phyloP scores from a whole-genome alignment of 2,888 invertebrate species.

The Acronicta alni region DNA sequence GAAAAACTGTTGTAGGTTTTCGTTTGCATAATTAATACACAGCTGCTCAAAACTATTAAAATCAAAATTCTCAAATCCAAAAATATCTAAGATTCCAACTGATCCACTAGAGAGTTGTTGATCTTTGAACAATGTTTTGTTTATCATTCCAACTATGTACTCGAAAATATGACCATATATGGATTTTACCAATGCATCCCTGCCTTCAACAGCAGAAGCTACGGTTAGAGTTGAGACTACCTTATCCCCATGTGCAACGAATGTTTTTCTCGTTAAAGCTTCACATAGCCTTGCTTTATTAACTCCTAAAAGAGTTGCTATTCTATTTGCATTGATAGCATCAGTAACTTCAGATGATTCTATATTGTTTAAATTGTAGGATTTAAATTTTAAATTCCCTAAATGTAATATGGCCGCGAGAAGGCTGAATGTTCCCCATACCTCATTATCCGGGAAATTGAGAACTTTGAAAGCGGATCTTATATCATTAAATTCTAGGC shows the following conservation, averaged over 20 bases:
- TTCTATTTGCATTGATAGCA: constrained; percentile 90
- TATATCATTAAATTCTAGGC: constrained; percentile 95
- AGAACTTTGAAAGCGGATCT: constrained; percentile 97
- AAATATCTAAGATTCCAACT: constrained; percentile 98
- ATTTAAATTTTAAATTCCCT: constrained; percentile 96
- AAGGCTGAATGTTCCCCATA: constrained; percentile 95
- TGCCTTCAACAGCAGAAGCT: constrained; percentile 94
- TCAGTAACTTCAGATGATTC: constrained; percentile 96
- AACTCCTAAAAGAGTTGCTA: constrained; percentile 93
- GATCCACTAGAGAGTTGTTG: constrained; percentile 90
- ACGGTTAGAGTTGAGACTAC: constrained; percentile 93
- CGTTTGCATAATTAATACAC: constrained; percentile 99
- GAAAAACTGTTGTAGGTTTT: constrained; percentile 98
- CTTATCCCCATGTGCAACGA: constrained; percentile 95
- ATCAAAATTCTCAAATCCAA: constrained; percentile 98
- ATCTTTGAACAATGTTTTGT: constrained; percentile 93
- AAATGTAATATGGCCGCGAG: constrained; percentile 96
- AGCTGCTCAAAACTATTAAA: constrained; percentile 98
- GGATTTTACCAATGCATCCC: constrained; percentile 97
- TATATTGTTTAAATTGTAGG: constrained; percentile 93
- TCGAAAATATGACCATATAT: constrained; percentile 97
- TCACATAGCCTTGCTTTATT: constrained; percentile 92
- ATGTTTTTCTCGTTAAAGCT: constrained; percentile 95
- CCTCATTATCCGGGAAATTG: constrained; percentile 95
- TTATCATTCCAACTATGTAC: constrained; percentile 96